Evolutionary conservation across 1,140 invertebrate species (phyloP).

Genomic region (Popillia japonica): DNA sequence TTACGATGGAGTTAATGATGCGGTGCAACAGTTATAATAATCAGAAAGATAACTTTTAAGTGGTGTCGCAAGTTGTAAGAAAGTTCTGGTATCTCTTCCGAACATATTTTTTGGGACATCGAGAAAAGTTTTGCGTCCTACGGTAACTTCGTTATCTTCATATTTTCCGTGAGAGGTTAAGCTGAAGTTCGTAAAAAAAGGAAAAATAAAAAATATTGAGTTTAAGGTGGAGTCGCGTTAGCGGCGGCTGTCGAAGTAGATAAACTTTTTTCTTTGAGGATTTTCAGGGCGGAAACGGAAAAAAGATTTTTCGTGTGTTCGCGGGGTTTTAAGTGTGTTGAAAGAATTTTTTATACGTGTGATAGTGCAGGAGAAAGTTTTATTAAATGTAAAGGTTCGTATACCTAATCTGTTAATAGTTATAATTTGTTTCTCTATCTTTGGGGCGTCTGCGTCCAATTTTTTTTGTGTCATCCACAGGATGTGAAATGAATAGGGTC

Average conservation of each 20-base stretch:
- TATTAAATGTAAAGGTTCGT: too few relatives aligned
- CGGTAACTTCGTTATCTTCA: neutral
- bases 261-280: neutral
- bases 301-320: neutral
- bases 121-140: neutral
- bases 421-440: too few relatives aligned
- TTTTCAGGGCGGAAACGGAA: neutral
- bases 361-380: too few relatives aligned
- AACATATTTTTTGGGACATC: neutral
- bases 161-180: neutral
- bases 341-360: neutral
- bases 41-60: neutral
- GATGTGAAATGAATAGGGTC: too few relatives aligned
- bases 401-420: too few relatives aligned
- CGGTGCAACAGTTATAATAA: neutral
- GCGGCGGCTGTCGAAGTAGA: too few relatives aligned
- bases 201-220: too few relatives aligned
- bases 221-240: too few relatives aligned
- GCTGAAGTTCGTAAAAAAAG: too few relatives aligned
- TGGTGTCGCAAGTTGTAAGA: neutral
- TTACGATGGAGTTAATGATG: neutral
- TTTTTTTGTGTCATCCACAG: too few relatives aligned
- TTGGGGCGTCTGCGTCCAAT: too few relatives aligned
- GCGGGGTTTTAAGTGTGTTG: neutral
- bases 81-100: neutral